These are phyloP conservation scores for Pachyrhynchus sulphureomaculatus DNA, from an alignment of 1,140 invertebrate species.

Conservation along the genomic window DNA sequence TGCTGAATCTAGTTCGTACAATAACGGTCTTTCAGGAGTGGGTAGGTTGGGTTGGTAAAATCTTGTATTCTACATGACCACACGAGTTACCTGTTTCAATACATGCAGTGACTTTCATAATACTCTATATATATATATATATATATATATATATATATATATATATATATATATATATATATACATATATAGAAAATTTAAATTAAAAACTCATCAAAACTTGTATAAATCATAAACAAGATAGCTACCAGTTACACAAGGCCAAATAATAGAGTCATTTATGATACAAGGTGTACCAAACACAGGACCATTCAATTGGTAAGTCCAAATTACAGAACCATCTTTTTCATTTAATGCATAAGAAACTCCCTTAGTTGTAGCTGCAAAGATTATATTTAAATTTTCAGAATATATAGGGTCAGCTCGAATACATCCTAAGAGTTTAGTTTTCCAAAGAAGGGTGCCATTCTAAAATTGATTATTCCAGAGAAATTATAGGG, in stretches of 20 bases:
- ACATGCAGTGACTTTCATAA: too few relatives aligned
- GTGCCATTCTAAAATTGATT: constrained; percentile 9
- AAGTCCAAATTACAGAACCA: constrained; percentile 6
- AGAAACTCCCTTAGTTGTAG: constrained; percentile 14
- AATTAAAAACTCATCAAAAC: too few relatives aligned
- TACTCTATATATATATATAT: too few relatives aligned
- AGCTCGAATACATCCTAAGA: constrained; percentile 9
- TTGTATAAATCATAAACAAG: neutral
- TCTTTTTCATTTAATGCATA: constrained; percentile 12
- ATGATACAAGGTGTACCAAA: constrained; percentile 15
- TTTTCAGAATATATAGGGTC: constrained; percentile 5
- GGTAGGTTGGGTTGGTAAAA: too few relatives aligned
- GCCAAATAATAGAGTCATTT: constrained; percentile 5
- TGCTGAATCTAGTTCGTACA: too few relatives aligned
- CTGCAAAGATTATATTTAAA: neutral
- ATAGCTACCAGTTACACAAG: constrained; percentile 15
- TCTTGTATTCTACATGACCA: too few relatives aligned
- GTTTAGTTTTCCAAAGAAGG: constrained; percentile 7
- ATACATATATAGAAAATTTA: too few relatives aligned
- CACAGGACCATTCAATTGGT: constrained; percentile 5
- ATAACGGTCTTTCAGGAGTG: too few relatives aligned
- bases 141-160: too few relatives aligned
- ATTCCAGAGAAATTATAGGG: neutral
- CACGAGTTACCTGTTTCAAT: too few relatives aligned
- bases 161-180: too few relatives aligned